Percentiles rank a stretch among this genome's conserved stretches.
Conservation (phyloP, 2,888 invertebrate genomes). For the Dynastes grantii region DNA sequence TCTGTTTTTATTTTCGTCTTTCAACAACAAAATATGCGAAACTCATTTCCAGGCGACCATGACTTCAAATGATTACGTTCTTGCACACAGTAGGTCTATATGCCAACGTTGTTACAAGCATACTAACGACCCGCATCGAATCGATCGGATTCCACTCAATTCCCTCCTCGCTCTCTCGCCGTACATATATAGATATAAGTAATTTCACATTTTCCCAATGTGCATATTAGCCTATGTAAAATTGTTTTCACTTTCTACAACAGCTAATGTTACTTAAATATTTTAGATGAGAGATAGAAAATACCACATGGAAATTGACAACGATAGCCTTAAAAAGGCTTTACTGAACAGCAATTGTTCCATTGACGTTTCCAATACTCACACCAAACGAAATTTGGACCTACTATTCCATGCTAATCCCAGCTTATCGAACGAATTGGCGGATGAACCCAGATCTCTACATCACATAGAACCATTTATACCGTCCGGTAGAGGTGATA, state of each 20-base stretch:
- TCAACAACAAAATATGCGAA: no score
- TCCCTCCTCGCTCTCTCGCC: no score
- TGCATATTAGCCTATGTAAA: background rate
- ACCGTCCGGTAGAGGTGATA: conserved; percentile 77
- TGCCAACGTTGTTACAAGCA: no score
- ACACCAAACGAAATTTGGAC: conserved; percentile 67
- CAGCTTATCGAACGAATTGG: conserved; percentile 57
- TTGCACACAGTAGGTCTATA: no score
- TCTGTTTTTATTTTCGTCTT: no score
- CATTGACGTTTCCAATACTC: conserved; percentile 53
- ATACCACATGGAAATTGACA: conserved; percentile 74
- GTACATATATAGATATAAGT: no score
- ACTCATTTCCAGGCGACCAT: no score
- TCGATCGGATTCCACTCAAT: no score
- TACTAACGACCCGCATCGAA: no score
- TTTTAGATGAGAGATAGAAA: conserved; percentile 76
- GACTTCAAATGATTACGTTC: no score
- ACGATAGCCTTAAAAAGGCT: conserved; percentile 71
- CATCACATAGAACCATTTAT: conserved; percentile 66
- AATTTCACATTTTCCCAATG: no score
- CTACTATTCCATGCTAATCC: conserved; percentile 60
- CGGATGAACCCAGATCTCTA: conserved; percentile 66
- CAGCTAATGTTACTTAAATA: background rate
- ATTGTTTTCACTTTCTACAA: background rate
- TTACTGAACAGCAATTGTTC: conserved; percentile 73